Evolutionary conservation across 2,888 invertebrate genomes (phyloP).

Genomic region (Encarsia formosa): DNA sequence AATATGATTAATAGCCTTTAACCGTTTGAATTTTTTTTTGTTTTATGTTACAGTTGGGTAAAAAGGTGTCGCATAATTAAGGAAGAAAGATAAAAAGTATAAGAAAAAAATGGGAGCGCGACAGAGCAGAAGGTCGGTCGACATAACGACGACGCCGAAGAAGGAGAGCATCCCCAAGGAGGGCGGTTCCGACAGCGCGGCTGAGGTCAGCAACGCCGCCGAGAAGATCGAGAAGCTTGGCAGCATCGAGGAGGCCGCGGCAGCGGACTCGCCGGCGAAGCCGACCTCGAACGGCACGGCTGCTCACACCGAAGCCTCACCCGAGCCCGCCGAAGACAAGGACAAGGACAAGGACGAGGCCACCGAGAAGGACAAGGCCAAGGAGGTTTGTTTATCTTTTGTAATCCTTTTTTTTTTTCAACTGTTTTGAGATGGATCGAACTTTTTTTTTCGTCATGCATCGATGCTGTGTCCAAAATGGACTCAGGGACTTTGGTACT

Average conservation of each 20-base stretch:
- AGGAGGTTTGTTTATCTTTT: constrained; percentile 53
- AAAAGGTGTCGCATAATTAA: background rate
- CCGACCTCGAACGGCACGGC: constrained; percentile 73
- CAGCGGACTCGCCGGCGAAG: constrained; percentile 58
- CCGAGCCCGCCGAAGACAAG: constrained; percentile 43
- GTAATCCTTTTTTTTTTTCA: too few species aligned
- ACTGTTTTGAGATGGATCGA: too few species aligned
- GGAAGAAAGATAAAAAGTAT: constrained; percentile 25
- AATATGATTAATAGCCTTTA: too few species aligned
- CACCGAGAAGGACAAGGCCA: constrained; percentile 60
- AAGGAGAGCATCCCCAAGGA: constrained; percentile 46
- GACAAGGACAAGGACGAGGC: constrained; percentile 68
- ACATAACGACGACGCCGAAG: constrained; percentile 71
- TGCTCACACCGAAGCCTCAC: constrained; percentile 56
- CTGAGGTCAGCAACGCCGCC: constrained; percentile 53
- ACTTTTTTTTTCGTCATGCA: too few species aligned
- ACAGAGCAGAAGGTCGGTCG: constrained; percentile 84
- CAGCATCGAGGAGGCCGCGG: constrained; percentile 63
- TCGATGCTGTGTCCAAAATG: too few species aligned
- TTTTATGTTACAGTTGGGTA: background rate
- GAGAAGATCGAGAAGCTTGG: constrained; percentile 58
- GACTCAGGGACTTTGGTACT: too few species aligned
- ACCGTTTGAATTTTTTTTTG: background rate
- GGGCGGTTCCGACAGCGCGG: too few species aligned
- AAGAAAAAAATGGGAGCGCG: constrained; percentile 70